Percentiles rank a stretch among this genome's conserved stretches.
phyloP scores from a whole-genome alignment of 2,797 vertebrate genomes.

The Emys orbicularis region DNA sequence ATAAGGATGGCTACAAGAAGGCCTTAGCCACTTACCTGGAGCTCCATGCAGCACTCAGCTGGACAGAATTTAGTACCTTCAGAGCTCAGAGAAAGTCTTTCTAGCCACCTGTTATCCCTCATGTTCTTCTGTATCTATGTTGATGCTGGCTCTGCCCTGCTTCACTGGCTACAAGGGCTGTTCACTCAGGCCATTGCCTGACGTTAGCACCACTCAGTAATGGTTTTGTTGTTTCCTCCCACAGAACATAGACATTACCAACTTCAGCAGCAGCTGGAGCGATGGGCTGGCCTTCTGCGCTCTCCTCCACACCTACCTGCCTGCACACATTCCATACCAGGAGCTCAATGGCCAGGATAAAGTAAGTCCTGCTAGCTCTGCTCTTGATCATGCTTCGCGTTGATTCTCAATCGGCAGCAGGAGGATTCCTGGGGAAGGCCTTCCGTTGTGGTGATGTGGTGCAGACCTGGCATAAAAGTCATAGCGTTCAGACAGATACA shows the following conservation, averaged over 20 bases:
- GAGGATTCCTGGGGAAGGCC: background rate
- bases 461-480: background rate
- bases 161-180: background rate
- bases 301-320: slow-evolving; percentile 91
- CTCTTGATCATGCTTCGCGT: background rate
- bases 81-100: background rate
- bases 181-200: background rate
- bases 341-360: slow-evolving; percentile 94
- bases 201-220: background rate
- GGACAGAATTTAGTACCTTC: background rate
- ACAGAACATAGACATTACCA: slow-evolving; percentile 93
- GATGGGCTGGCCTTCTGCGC: slow-evolving; percentile 93
- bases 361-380: slow-evolving; percentile 75
- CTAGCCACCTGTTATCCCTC: background rate
- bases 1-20: background rate
- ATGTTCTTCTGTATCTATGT: background rate
- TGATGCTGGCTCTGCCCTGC: background rate
- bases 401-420: background rate
- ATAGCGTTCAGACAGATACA: background rate
- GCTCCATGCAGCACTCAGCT: background rate
- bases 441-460: background rate
- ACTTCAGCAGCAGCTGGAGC: slow-evolving; percentile 96
- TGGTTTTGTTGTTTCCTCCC: slow-evolving; percentile 27
- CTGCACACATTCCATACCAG: slow-evolving; percentile 93
- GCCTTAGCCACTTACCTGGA: background rate